phyloP scores from a whole-genome alignment of 2,888 invertebrate species.

The Argyra leucocephala region DNA sequence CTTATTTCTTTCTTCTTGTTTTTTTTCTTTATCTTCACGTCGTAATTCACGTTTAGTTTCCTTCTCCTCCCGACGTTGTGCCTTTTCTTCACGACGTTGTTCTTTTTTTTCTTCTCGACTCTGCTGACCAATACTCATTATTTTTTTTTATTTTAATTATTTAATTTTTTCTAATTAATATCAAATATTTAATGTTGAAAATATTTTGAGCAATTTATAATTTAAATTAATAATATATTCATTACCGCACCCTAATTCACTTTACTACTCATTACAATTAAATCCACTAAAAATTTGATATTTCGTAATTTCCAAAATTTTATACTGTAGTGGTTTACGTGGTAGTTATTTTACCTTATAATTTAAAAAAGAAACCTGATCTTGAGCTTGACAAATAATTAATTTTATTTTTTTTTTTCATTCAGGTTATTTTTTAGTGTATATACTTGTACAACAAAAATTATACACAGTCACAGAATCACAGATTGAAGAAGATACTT shows the following conservation, averaged over 20 bases:
- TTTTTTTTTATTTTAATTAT: neutral
- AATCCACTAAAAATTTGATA: neutral
- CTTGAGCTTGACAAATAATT: neutral
- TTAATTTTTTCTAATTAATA: neutral
- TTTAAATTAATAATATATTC: neutral
- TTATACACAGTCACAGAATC: too few species aligned
- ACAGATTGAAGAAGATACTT: too few species aligned
- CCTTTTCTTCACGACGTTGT: conserved; percentile 10
- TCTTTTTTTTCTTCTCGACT: neutral
- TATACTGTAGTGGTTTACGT: neutral
- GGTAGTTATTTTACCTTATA: neutral
- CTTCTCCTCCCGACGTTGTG: conserved; percentile 11
- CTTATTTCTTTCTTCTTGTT: conserved; percentile 9
- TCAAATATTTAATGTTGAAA: too few species aligned
- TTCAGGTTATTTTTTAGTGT: too few species aligned
- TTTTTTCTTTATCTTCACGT: neutral
- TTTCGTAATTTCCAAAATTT: neutral
- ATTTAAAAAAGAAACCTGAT: neutral
- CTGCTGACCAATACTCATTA: neutral
- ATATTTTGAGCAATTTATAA: too few species aligned
- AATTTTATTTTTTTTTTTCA: too few species aligned
- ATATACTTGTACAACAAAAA: too few species aligned
- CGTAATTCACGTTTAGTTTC: neutral
- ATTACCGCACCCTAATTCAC: neutral
- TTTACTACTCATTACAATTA: too few species aligned